These are phyloP conservation scores for Austrolebias charrua DNA, from an alignment of 2,797 vertebrate species.

Conservation along the genomic window DNA sequence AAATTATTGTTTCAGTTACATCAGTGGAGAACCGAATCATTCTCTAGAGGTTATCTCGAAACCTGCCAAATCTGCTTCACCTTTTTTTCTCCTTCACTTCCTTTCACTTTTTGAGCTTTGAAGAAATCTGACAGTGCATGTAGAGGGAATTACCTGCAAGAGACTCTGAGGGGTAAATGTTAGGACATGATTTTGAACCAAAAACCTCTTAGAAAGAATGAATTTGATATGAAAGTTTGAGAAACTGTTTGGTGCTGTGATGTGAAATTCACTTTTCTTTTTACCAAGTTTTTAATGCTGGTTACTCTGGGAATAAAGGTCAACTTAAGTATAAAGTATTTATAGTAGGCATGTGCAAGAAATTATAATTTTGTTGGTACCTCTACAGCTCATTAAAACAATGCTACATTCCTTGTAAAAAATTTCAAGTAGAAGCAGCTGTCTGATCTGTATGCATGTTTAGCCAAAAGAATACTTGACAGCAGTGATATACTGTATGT, in stretches of 20 bases:
- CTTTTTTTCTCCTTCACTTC: conserved; percentile 18
- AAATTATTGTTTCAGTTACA: conserved; percentile 24
- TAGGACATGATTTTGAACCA: conserved; percentile 20
- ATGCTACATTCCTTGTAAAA: no score
- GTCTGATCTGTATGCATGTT: no score
- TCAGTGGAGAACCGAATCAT: conserved; percentile 18
- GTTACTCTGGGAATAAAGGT: no score
- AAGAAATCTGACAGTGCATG: conserved; percentile 37
- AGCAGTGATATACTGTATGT: no score
- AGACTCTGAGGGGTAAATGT: conserved; percentile 21
- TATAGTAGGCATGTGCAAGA: no score
- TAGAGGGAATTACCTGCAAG: conserved; percentile 28
- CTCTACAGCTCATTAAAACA: no score
- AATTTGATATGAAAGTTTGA: not conserved
- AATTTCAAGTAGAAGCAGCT: no score
- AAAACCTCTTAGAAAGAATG: not conserved
- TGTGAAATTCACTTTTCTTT: not conserved
- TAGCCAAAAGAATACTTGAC: no score
- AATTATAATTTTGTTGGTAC: no score
- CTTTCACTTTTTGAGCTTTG: conserved; percentile 36
- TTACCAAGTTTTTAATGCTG: no score
- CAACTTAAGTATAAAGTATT: no score
- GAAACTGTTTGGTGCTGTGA: not conserved
- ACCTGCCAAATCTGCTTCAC: conserved; percentile 26
- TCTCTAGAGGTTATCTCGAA: conserved; percentile 22